A percentile compares a stretch with the other conserved stretches of the same genome.
These are phyloP conservation scores for Scleropages formosus DNA, from an alignment of 2,797 vertebrate genomes.

Conservation along the genomic window DNA sequence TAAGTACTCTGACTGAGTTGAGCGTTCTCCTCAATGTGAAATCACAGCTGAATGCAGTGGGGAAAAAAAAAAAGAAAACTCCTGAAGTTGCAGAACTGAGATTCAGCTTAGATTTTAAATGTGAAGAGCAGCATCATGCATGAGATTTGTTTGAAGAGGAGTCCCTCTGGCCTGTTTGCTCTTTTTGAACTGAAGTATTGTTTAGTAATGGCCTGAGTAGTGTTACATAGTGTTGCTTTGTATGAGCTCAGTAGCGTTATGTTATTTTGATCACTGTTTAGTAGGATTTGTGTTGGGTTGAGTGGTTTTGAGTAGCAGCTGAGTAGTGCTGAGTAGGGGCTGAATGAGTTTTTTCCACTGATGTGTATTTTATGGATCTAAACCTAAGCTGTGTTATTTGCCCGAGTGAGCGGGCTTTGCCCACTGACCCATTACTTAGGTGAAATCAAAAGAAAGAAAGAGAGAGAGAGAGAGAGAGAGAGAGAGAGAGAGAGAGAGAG, in stretches of 20 bases:
- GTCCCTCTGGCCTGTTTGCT: not conserved
- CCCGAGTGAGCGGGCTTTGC: too few species aligned
- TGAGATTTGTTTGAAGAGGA: not conserved
- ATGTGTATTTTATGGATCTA: not conserved
- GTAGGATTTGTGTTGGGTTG: not conserved
- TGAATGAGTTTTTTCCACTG: not conserved
- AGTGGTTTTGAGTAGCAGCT: not conserved
- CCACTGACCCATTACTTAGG: too few species aligned
- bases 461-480: too few species aligned
- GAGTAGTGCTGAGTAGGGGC: not conserved
- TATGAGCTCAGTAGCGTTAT: not conserved
- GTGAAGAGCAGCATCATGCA: not conserved
- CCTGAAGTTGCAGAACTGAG: not conserved
- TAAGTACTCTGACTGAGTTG: not conserved
- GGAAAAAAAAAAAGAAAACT: too few species aligned
- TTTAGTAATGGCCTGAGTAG: too few species aligned
- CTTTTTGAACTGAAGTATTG: not conserved
- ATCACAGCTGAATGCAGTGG: constrained; percentile 11
- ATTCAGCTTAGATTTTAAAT: too few species aligned
- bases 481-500: too few species aligned
- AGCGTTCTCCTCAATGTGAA: not conserved
- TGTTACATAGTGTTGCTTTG: not conserved
- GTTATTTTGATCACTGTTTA: not conserved
- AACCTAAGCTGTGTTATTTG: too few species aligned
- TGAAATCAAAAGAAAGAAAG: too few species aligned